phyloP scores from a whole-genome alignment of 2,113 vertebrate genomes.

The Pseudolaguvia tuberculata region DNA sequence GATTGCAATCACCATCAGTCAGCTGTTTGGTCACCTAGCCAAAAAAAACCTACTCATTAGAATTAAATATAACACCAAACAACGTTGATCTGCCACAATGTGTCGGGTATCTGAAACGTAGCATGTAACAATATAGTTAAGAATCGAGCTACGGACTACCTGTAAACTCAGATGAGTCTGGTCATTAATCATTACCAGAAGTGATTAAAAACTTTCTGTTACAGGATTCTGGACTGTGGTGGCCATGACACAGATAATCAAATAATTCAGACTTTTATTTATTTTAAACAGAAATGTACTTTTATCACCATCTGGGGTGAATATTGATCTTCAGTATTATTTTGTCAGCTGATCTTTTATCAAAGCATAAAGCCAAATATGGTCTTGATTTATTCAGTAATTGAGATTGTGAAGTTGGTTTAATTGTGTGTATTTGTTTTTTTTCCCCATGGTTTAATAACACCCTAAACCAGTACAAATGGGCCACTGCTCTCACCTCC shows the following conservation, averaged over 20 bases:
- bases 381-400: background rate
- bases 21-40: constrained; percentile 89
- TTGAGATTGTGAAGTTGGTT: background rate
- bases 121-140: background rate
- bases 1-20: constrained; percentile 80
- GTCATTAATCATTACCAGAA: no score
- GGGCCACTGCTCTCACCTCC: constrained; percentile 73
- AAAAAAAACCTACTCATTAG: no score
- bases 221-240: no score
- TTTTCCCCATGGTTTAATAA: background rate
- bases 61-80: background rate
- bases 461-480: constrained; percentile 3
- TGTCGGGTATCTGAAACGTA: background rate
- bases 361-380: no score
- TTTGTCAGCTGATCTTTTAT: background rate
- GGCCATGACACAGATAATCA: no score
- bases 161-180: no score
- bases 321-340: no score
- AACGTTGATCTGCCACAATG: background rate
- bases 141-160: no score
- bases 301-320: no score
- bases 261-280: no score
- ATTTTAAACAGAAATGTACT: no score
- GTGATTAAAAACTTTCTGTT: no score
- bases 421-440: background rate